Evolutionary conservation across 1,140 invertebrate species (phyloP).

Genomic region (Zaprionus camerounensis): DNA sequence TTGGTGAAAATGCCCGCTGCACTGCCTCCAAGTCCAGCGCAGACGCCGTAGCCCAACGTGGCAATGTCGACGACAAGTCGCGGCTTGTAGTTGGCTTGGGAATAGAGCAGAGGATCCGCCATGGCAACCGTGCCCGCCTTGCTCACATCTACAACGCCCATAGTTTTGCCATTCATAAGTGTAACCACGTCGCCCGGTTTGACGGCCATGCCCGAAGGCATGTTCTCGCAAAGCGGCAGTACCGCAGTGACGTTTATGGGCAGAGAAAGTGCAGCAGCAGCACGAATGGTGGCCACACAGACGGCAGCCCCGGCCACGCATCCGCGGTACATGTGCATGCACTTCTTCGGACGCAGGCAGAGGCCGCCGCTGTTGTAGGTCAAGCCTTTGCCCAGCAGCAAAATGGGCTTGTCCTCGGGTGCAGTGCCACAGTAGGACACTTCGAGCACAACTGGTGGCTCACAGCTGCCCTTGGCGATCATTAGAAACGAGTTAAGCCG

Average conservation of each 20-base stretch:
- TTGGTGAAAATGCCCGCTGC: conserved; percentile 93
- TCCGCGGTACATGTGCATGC: conserved; percentile 94
- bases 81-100: conserved; percentile 87
- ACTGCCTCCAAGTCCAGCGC: conserved; percentile 88
- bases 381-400: conserved; percentile 73
- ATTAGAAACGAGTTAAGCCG: conserved; percentile 88
- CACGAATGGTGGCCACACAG: conserved; percentile 70
- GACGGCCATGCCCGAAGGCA: conserved; percentile 92
- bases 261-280: conserved; percentile 71
- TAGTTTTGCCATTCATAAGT: conserved; percentile 93
- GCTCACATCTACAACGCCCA: conserved; percentile 94
- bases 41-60: conserved; percentile 86
- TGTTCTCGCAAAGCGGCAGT: conserved; percentile 91
- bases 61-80: conserved; percentile 90
- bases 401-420: conserved; percentile 73
- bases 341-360: conserved; percentile 90
- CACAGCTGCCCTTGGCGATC: conserved; percentile 90
- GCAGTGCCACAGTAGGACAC: conserved; percentile 72
- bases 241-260: conserved; percentile 69
- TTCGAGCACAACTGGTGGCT: conserved; percentile 85
- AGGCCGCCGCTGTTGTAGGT: conserved; percentile 89
- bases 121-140: conserved; percentile 95
- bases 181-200: conserved; percentile 95
- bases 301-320: conserved; percentile 89
- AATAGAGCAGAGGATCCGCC: conserved; percentile 95